phyloP scores from a whole-genome alignment of 64 coral and sea anemone species.

The Porites australiensis region DNA sequence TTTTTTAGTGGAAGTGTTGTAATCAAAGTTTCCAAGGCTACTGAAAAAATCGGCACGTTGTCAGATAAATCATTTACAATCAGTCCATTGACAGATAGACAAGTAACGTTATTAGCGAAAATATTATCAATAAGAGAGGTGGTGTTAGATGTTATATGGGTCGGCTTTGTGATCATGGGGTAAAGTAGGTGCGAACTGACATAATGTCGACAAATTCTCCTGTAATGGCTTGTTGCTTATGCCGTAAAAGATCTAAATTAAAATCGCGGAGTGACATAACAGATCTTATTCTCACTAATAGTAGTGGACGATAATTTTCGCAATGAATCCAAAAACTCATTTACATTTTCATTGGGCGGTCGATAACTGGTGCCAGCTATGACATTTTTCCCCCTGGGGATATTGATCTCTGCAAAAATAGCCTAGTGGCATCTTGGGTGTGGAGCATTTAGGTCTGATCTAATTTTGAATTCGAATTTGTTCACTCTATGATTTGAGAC shows the following conservation, averaged over 20 bases:
- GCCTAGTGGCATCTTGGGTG: conserved; percentile 2
- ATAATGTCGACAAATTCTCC: not conserved
- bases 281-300: too few relatives aligned
- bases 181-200: not conserved
- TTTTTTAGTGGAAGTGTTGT: not conserved
- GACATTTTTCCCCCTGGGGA: not conserved
- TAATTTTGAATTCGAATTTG: conserved; percentile 13
- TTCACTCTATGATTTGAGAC: not conserved
- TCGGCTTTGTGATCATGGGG: not conserved
- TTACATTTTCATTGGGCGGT: too few relatives aligned
- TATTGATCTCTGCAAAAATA: conserved; percentile 22
- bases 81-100: not conserved
- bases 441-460: conserved; percentile 21
- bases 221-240: not conserved
- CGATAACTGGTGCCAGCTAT: too few relatives aligned
- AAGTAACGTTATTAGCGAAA: not conserved
- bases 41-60: not conserved
- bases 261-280: too few relatives aligned
- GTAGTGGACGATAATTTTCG: too few relatives aligned
- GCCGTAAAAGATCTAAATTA: not conserved
- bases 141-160: not conserved
- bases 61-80: too few relatives aligned
- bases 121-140: too few relatives aligned
- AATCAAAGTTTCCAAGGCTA: not conserved
- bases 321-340: too few relatives aligned